These are phyloP conservation scores for Xenops minutus DNA, from an alignment of 2,797 vertebrate genomes.

Conservation along the genomic window DNA sequence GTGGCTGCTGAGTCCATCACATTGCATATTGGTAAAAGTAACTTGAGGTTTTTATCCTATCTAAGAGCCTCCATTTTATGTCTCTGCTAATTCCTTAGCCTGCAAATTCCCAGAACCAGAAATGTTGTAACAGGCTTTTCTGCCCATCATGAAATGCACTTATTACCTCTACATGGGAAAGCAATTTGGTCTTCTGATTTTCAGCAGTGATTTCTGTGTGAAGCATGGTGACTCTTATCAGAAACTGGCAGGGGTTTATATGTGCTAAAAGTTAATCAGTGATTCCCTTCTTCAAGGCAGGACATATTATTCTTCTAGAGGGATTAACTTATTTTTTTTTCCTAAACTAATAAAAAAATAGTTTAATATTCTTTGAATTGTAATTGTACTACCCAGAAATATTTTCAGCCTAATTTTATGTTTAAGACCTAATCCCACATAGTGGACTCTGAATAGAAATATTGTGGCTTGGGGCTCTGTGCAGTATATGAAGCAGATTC, in stretches of 20 bases:
- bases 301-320: neutral
- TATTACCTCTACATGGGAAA: constrained; percentile 16
- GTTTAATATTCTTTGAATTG: neutral
- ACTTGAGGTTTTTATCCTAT: neutral
- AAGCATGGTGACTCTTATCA: neutral
- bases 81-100: constrained; percentile 3
- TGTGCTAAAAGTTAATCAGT: neutral
- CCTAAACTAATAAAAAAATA: neutral
- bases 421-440: neutral
- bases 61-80: neutral
- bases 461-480: neutral
- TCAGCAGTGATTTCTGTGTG: constrained; percentile 6
- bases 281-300: neutral
- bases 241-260: neutral
- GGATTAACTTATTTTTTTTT: neutral
- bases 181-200: constrained; percentile 42
- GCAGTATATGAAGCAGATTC: neutral
- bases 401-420: neutral
- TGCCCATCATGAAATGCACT: constrained; percentile 9
- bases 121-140: constrained; percentile 23
- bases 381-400: neutral
- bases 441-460: neutral
- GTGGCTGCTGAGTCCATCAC: neutral
- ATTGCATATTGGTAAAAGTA: neutral
- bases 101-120: constrained; percentile 10